Base-by-base conservation (phyloP, 2,797 vertebrate species). In the Dromococcyx pavoninus region DNA sequence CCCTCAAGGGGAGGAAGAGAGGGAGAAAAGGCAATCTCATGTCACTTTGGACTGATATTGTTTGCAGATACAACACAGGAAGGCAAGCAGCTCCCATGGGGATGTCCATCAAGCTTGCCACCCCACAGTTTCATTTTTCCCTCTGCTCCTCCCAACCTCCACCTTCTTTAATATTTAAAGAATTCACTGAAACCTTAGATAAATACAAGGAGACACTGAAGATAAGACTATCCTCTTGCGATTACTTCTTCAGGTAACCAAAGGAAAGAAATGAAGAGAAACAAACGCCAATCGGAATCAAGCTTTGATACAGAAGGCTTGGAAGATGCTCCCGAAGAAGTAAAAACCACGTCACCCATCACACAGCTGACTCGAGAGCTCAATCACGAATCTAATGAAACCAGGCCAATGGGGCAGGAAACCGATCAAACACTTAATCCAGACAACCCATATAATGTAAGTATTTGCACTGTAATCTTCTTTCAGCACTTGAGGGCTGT, bases 371-470 rank as follows among this genome's bases (percentile, higher is more conserved):
- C 64, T 86, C 90, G 37, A 76, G 95, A 75, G 60, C 85, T 90
- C 32, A 71, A 70, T 44, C 92, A 60, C 51, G 91, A 28, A 4
- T 62, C 33, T 33, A 98, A 98, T 16, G 95, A 93, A 73, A 98
- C 95, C 32, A 91, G 37, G 79, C 98, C 98, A 44, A 90, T 96
- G 57, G 96, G 95, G 86, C 98, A 96, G 60, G 98, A 97, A 67
- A 94, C 86, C 0, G 96, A 98, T 43, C 98, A 98, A 33, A 97
- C 96, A 1, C 98, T 98, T 95, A 99, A 99, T 87, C 99, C 99
- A 2, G 98, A 99, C 82, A 99, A 99, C 91, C 99, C 99, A 21
- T 99, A 99, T 69, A 98, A 99, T 1, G 99, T 99, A 97, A 98
- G 99, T 98, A 94, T 74, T 76, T 32, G 8, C 54, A 69, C 15